Evolutionary conservation across 1,140 invertebrate species (phyloP).

Genomic region (Bombyx mori): ASM3026992v2 NC_085116.1:13197001-13197500

Average conservation of each 20-base stretch:
- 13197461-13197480: too few species aligned
- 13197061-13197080: too few species aligned
- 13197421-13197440: conserved; percentile 75
- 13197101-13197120: too few species aligned
- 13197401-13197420: conserved; percentile 85
- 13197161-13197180: too few species aligned
- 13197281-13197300: conserved; percentile 83
- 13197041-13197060: too few species aligned
- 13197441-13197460: too few species aligned
- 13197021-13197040: too few species aligned
- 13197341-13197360: conserved; percentile 83
- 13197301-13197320: conserved; percentile 83
- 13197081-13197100: too few species aligned
- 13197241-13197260: conserved; percentile 68
- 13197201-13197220: conserved; percentile 63
- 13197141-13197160: too few species aligned
- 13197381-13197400: conserved; percentile 86
- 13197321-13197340: conserved; percentile 75
- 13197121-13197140: too few species aligned
- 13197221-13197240: conserved; percentile 59
- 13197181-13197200: conserved; percentile 47
- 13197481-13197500: too few species aligned
- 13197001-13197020: too few species aligned
- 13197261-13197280: conserved; percentile 80
- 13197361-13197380: conserved; percentile 86